Conservation (phyloP, 2,113 vertebrate genomes). For the Semicossyphus pulcher region DNA sequence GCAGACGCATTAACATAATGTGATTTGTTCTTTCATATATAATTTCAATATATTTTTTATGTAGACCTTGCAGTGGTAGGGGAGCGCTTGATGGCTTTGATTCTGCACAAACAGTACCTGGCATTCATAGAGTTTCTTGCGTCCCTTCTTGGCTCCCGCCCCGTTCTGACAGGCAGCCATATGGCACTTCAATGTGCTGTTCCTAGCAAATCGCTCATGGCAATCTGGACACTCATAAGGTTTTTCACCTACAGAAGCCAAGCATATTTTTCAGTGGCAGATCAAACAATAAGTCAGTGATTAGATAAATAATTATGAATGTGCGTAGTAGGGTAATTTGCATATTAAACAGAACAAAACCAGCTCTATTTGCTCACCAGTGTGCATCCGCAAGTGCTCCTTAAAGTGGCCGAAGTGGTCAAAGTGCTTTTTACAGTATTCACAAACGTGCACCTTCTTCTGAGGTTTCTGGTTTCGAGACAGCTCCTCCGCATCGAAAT, state of each 20-base stretch:
- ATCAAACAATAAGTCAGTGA: background rate
- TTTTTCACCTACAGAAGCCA: constrained; percentile 90
- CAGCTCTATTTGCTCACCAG: constrained; percentile 80
- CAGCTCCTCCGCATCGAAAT: constrained; percentile 91
- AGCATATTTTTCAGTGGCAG: background rate
- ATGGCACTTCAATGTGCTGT: constrained; percentile 98
- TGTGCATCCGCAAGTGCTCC: constrained; percentile 97
- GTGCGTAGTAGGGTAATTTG: too few relatives aligned
- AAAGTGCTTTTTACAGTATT: constrained; percentile 97
- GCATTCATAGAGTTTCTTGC: constrained; percentile 98
- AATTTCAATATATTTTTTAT: background rate
- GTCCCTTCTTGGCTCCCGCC: constrained; percentile 96
- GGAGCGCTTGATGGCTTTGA: background rate
- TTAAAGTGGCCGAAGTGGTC: constrained; percentile 99
- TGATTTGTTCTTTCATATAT: too few relatives aligned
- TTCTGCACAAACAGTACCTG: constrained; percentile 85
- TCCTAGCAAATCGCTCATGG: constrained; percentile 95
- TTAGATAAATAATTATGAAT: too few relatives aligned
- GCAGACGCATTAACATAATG: too few relatives aligned
- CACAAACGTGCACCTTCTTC: constrained; percentile 96
- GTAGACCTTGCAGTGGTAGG: background rate
- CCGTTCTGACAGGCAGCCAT: constrained; percentile 96
- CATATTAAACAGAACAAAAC: background rate
- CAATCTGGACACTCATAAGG: constrained; percentile 98
- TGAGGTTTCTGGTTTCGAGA: constrained; percentile 90